phyloP scores from a whole-genome alignment of 2,113 vertebrate species.

The Columba janthina region DNA sequence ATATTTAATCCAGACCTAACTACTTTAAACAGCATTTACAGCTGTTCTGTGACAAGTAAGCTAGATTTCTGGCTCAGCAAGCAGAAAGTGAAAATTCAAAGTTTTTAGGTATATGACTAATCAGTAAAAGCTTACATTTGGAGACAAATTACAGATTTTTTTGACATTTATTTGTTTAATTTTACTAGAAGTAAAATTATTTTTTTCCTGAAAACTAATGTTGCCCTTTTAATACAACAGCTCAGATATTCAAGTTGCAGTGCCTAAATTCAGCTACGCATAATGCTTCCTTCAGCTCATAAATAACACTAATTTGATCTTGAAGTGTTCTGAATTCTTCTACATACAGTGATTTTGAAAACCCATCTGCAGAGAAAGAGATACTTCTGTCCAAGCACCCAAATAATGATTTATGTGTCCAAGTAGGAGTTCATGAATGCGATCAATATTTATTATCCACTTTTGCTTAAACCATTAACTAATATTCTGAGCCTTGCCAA shows the following conservation, averaged over 20 bases:
- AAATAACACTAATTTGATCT: not conserved
- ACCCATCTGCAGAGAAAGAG: not conserved
- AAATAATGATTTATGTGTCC: not conserved
- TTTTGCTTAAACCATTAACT: not conserved
- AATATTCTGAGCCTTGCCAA: not conserved
- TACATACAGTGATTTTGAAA: not conserved
- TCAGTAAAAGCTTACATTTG: not conserved
- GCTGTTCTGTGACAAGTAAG: not conserved
- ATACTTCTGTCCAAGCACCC: not conserved
- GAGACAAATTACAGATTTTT: not conserved
- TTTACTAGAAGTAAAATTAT: not conserved
- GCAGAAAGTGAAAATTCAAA: not conserved
- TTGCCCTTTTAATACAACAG: not conserved
- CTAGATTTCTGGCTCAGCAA: not conserved
- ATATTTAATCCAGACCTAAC: not conserved
- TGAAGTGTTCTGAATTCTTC: not conserved
- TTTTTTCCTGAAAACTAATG: not conserved
- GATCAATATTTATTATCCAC: constrained; percentile 23
- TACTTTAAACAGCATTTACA: not conserved
- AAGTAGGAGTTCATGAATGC: not conserved
- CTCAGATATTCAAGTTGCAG: accelerated
- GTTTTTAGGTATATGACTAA: not conserved
- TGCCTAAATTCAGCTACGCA: not conserved
- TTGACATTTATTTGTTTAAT: not conserved
- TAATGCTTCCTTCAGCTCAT: not conserved